These are phyloP conservation scores for Ellobius talpinus DNA, from an alignment of 2,113 vertebrate genomes.

Conservation along the genomic window DNA sequence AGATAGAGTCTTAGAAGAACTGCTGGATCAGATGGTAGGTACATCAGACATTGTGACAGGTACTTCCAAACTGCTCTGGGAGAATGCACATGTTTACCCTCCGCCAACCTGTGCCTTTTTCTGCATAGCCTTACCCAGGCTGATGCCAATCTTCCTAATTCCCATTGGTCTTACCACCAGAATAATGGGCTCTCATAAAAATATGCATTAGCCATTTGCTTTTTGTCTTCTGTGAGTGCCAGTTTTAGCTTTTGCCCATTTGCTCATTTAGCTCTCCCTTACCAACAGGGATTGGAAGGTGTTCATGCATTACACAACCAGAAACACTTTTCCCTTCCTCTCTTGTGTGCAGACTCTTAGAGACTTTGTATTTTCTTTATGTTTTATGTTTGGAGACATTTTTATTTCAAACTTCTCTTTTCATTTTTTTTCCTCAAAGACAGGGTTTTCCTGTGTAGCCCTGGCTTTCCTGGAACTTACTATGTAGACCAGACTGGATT, in stretches of 20 bases:
- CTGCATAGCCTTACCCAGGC: not conserved
- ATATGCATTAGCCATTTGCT: not conserved
- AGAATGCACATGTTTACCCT: constrained; percentile 7
- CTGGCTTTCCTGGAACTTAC: not conserved
- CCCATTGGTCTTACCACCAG: constrained; percentile 23
- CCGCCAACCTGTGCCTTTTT: not conserved
- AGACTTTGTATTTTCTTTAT: not conserved
- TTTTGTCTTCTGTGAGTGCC: constrained; percentile 37
- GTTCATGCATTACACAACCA: not conserved
- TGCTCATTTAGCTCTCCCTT: not conserved
- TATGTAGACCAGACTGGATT: not conserved
- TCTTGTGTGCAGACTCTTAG: not conserved
- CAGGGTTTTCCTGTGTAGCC: not conserved
- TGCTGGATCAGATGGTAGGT: not conserved
- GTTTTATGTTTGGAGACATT: not conserved
- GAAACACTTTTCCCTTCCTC: not conserved
- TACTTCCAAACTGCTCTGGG: not conserved
- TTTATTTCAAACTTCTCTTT: not conserved
- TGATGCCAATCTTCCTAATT: constrained; percentile 14
- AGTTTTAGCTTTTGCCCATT: not conserved
- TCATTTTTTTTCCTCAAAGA: not conserved
- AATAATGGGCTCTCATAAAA: not conserved
- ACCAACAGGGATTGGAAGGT: not conserved
- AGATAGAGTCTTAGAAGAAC: constrained; percentile 38
- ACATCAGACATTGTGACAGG: constrained; percentile 28